Percentiles rank a stretch among this genome's conserved stretches.
phyloP scores from a whole-genome alignment of 2,113 vertebrate species.

The Neotoma lepida region DNA sequence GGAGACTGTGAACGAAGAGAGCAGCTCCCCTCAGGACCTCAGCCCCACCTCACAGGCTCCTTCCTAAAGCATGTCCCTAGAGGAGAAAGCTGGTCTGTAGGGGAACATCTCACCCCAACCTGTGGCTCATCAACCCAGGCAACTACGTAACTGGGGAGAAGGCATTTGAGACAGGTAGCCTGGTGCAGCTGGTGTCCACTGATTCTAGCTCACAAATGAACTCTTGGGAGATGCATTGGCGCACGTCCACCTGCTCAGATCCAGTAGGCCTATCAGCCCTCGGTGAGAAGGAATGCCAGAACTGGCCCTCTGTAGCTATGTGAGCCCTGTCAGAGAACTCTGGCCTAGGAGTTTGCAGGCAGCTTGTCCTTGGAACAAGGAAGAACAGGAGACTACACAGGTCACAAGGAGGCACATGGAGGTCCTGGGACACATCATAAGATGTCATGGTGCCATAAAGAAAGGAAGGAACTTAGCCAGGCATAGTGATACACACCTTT shows the following conservation, averaged over 20 bases:
- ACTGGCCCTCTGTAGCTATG: neutral
- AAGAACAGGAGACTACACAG: neutral
- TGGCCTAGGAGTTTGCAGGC: neutral
- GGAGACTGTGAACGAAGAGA: neutral
- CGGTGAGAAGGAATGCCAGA: neutral
- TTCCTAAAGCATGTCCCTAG: neutral
- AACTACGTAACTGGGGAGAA: neutral
- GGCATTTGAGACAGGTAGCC: conserved; percentile 51
- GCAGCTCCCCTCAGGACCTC: neutral
- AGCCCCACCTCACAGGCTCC: neutral
- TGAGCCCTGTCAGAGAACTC: neutral
- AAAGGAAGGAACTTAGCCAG: neutral
- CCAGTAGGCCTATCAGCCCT: neutral
- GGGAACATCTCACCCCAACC: rapidly evolving
- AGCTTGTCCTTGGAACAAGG: neutral
- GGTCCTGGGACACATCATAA: neutral
- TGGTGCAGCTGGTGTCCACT: rapidly evolving
- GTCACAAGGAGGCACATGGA: neutral
- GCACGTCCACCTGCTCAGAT: neutral
- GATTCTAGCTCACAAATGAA: neutral
- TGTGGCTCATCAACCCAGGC: neutral
- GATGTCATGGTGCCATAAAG: rapidly evolving
- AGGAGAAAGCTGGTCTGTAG: neutral
- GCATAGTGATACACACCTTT: neutral
- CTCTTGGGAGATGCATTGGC: no score